Conservation (phyloP, 53 echinoderm and acorn worm genomes). For the Echinometra lucunter region DNA sequence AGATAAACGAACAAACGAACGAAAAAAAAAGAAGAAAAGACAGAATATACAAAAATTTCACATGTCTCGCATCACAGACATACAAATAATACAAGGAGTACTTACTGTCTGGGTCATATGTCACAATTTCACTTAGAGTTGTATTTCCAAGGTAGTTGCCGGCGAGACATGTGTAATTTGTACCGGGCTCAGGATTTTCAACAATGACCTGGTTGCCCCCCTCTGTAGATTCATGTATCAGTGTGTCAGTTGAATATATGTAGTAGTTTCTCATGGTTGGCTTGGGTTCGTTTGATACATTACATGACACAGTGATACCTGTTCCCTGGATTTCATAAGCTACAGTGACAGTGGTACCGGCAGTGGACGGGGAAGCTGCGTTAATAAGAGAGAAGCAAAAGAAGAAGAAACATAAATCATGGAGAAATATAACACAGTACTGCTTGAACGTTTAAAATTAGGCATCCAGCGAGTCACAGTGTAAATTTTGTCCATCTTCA, state of each 20-base stretch:
- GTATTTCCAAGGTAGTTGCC: conserved; percentile 50
- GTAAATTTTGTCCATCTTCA: too few relatives aligned
- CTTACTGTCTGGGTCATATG: background rate
- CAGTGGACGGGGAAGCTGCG: background rate
- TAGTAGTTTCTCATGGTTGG: conserved; percentile 40
- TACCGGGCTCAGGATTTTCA: background rate
- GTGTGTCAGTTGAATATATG: background rate
- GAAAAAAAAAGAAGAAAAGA: too few relatives aligned
- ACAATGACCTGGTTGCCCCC: background rate
- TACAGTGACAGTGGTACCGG: background rate
- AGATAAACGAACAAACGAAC: too few relatives aligned
- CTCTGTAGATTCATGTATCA: background rate
- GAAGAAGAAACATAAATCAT: too few relatives aligned
- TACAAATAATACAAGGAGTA: background rate
- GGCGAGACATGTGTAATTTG: background rate
- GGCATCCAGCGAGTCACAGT: too few relatives aligned
- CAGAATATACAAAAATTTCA: too few relatives aligned
- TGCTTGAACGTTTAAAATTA: too few relatives aligned
- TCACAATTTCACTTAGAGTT: background rate
- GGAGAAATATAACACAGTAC: too few relatives aligned
- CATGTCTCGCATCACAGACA: background rate
- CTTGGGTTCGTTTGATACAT: background rate
- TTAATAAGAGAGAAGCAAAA: background rate
- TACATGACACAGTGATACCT: conserved; percentile 5
- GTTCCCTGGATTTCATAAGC: background rate